Evolutionary conservation across 2,797 vertebrate species (phyloP).

Genomic region (Coluber constrictor): DNA sequence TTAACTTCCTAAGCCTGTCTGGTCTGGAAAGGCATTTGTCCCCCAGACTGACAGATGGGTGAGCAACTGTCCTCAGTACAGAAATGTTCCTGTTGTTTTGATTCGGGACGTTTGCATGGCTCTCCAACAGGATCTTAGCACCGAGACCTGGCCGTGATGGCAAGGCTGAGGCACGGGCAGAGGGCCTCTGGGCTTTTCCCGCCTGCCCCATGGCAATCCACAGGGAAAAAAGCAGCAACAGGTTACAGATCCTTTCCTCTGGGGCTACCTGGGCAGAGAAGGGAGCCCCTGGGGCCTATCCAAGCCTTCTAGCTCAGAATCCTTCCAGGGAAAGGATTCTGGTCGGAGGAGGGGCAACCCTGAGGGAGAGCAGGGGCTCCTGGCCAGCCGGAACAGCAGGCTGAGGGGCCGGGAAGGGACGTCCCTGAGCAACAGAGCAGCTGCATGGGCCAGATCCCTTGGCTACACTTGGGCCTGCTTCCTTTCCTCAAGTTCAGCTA

Average conservation of each 20-base stretch:
- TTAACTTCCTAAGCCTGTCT: neutral
- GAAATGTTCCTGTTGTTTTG: neutral
- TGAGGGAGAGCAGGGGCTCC: too few relatives aligned
- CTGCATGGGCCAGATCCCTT: neutral
- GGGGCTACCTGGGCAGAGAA: neutral
- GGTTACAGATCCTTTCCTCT: neutral
- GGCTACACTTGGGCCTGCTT: neutral
- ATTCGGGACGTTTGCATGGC: neutral
- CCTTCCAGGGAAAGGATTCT: neutral
- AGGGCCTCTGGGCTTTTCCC: neutral
- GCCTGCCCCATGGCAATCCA: too few relatives aligned
- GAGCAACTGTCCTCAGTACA: neutral
- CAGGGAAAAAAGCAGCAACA: neutral
- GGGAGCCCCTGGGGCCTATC: too few relatives aligned
- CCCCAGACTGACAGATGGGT: neutral
- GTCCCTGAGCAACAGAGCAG: neutral
- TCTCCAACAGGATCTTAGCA: neutral
- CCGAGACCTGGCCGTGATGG: neutral
- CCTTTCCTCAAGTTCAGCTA: neutral
- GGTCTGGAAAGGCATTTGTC: neutral
- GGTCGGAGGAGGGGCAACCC: neutral
- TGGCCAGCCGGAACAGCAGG: neutral
- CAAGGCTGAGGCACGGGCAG: too few relatives aligned
- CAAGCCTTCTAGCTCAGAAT: neutral
- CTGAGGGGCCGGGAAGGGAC: neutral